phyloP scores from a whole-genome alignment of 2,888 invertebrate species.

The Pheosia gnoma region DNA sequence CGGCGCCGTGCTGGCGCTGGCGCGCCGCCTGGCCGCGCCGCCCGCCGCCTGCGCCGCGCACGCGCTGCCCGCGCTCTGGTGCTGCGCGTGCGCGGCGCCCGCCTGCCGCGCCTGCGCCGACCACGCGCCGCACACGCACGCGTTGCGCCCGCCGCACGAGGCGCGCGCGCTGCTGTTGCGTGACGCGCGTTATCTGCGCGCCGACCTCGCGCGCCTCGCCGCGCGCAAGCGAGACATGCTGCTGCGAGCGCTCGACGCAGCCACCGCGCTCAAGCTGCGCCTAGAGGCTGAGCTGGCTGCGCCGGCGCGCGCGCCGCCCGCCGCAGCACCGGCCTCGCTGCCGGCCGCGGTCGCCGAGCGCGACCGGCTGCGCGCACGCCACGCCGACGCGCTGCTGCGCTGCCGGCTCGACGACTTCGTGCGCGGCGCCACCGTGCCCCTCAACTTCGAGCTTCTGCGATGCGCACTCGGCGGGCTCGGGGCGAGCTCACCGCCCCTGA shows the following conservation, averaged over 20 bases:
- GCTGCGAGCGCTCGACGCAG: slow-evolving; percentile 89
- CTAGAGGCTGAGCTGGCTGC: slow-evolving; percentile 87
- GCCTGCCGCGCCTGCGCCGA: slow-evolving; percentile 87
- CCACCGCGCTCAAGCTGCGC: slow-evolving; percentile 89
- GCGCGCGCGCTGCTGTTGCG: slow-evolving; percentile 82
- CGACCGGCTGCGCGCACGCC: slow-evolving; percentile 86
- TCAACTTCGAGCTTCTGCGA: slow-evolving; percentile 23
- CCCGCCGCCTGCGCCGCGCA: slow-evolving; percentile 85
- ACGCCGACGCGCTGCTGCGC: slow-evolving; percentile 89
- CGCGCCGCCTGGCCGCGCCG: slow-evolving; percentile 56
- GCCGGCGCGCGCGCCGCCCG: slow-evolving; percentile 79
- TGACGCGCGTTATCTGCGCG: slow-evolving; percentile 69
- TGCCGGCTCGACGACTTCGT: slow-evolving; percentile 79
- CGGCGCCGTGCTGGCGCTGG: slow-evolving; percentile 86
- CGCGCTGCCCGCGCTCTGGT: slow-evolving; percentile 90
- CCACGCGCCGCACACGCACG: slow-evolving; percentile 85
- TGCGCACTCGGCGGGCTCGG: slow-evolving; percentile 19
- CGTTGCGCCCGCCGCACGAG: slow-evolving; percentile 87
- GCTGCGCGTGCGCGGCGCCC: slow-evolving; percentile 87
- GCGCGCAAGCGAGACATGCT: slow-evolving; percentile 88
- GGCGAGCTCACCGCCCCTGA: slow-evolving; percentile 56
- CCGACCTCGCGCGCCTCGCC: slow-evolving; percentile 87
- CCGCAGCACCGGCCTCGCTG: slow-evolving; percentile 79
- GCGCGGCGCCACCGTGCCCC: slow-evolving; percentile 20
- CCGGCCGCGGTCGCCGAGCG: slow-evolving; percentile 86